Base-by-base conservation (phyloP, 2,113 vertebrate genomes). In the Clupea harengus region DNA sequence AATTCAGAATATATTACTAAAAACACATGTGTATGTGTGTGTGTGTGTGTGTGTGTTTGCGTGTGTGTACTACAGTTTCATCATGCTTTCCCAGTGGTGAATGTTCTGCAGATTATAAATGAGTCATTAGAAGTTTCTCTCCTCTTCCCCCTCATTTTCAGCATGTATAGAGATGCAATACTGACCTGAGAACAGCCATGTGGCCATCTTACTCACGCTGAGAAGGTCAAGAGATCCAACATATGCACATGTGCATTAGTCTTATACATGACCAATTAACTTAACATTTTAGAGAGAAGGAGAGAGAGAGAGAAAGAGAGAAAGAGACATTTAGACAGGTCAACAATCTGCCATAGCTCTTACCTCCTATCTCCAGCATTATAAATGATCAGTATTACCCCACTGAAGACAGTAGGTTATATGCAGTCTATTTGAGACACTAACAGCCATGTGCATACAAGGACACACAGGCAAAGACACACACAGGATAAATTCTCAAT, bases 401-500 rank as follows among this genome's bases (percentile, higher is more conserved):
- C 3, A 67, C 28, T 67, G 3, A 25, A 25, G 64, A 67, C n/a
- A 28, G 64, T 13, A 28, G n/a, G n/a, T 67, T 67, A 7, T 11
- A 28, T 10, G 28, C 20, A n/a, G 57, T 67, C 64, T 67, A 28
- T 67, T 25, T 67, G 64, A 78, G 72, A 78, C 10, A 5, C 72
- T n/a, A 17, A 5, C 11, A 17, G 28, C 2, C 67, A 32, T 39
- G 28, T 75, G 67, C 67, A 75, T 75, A 75, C 67, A 75, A 67
- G 60, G 60, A 28, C 60, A 67, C 60, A 67, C 60, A 28, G n/a
- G 60, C 60, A 67, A 67, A 67, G 60, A 67, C 67, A 39, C 67
- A 75, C 67, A 39, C 67, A 75, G 28, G 25, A 17, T 75, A 75
- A 75, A 75, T 75, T 75, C 67, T 75, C 67, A 75, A 75, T 75